These are phyloP conservation scores for Agrilus mali DNA, from an alignment of 2,888 invertebrate genomes.

Conservation along the genomic window DNA sequence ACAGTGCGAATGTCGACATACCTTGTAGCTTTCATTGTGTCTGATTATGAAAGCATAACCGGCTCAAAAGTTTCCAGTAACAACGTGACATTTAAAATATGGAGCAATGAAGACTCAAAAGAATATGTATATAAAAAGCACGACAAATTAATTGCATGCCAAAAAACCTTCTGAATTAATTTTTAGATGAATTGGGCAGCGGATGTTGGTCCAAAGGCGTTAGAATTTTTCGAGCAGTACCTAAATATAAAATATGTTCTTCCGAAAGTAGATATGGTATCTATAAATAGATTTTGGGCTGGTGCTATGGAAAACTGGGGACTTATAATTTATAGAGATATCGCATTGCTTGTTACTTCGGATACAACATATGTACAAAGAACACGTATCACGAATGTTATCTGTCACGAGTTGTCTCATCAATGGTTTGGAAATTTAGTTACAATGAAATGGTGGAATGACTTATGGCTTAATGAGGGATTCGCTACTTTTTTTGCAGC, in stretches of 20 bases:
- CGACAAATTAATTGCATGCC: too few species aligned
- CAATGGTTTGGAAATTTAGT: slow-evolving; percentile 77
- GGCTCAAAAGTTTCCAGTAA: slow-evolving; percentile 17
- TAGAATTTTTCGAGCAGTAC: slow-evolving; percentile 60
- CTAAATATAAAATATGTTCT: slow-evolving; percentile 61
- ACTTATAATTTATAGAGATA: slow-evolving; percentile 71
- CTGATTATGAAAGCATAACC: too few species aligned
- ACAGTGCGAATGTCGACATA: slow-evolving; percentile 90
- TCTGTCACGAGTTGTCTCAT: slow-evolving; percentile 40
- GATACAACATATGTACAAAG: slow-evolving; percentile 48
- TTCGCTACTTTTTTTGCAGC: slow-evolving; percentile 56
- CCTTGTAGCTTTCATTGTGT: slow-evolving; percentile 78
- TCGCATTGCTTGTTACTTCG: slow-evolving; percentile 53
- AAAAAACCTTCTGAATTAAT: not conserved
- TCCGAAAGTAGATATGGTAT: slow-evolving; percentile 69
- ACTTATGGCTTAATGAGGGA: slow-evolving; percentile 68
- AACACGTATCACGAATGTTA: slow-evolving; percentile 46
- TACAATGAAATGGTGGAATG: slow-evolving; percentile 76
- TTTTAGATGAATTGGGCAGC: slow-evolving; percentile 60
- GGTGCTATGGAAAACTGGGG: slow-evolving; percentile 75
- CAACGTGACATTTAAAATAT: slow-evolving; percentile 50
- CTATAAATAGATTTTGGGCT: slow-evolving; percentile 65
- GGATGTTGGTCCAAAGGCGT: slow-evolving; percentile 58
- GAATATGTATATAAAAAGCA: slow-evolving; percentile 43
- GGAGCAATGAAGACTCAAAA: slow-evolving; percentile 62